Base-by-base conservation (phyloP, 2,888 invertebrate genomes). In the Fissipunctia ypsillon region DNA sequence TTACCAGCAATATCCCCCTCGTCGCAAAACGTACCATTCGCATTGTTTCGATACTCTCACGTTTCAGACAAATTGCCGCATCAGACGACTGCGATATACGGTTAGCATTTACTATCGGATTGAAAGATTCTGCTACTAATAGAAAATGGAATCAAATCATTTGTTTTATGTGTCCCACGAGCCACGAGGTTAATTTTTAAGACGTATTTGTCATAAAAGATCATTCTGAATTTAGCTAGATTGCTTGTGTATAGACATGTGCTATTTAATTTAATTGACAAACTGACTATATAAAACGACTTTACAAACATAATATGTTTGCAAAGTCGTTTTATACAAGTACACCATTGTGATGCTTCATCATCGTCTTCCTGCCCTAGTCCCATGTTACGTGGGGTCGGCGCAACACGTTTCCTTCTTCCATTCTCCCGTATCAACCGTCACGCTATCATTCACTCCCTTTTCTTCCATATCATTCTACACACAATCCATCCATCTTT, bases 41-140 rank as follows among this genome's bases (percentile, higher is more conserved):
- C 28, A 48, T 31, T 38, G 67, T 50, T 50, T 7, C 10, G 25
- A 43, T 25, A n/a, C 19, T 12, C 41, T 48, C 84, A 83, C 80
- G 84, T 83, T n/a, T 31, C 31, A 67, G n/a, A 70, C 50, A 81
- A 84, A 81, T 84, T 28, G 80, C 19, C 35, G 35, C 52, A 71
- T 41, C 66, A 79, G 31, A 35, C 43, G 45, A 25, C 31, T 60
- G 22, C 60, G 52, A 80, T 68, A 67, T 64, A 78, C 54, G 43
- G 52, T 22, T 14, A 54, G 6, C 71, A 64, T 78, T 83, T 66
- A 78, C 72, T 64, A 48, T 57, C 56, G 31, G 25, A 67, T 64
- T 60, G 57, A 83, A 83, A 79, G 52, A 83, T 67, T 79, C 60
- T 43, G 10, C n/a, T 59, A 28, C 59, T 83, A 79, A 78, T 64